phyloP scores from a whole-genome alignment of 2,888 invertebrate genomes.

The Caenorhabditis doughertyi region DNA sequence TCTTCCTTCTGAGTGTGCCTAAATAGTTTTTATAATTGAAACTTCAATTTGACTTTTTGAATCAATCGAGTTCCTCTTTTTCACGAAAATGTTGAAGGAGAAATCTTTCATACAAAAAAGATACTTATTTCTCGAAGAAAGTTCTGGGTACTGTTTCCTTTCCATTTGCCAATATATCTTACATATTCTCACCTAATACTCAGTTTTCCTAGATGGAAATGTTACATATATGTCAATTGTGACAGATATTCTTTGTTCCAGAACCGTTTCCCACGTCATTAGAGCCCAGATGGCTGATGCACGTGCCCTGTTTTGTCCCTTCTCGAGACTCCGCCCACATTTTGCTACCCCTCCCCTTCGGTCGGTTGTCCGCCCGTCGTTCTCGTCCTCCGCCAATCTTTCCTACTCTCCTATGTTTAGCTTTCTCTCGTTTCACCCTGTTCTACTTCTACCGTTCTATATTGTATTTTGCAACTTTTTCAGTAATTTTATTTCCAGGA shows the following conservation, averaged over 20 bases:
- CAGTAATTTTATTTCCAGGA: slow-evolving; percentile 27
- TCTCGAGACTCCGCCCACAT: slow-evolving; percentile 37
- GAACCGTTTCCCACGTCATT: slow-evolving; percentile 51
- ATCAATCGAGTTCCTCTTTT: too few species aligned
- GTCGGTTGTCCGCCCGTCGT: slow-evolving; percentile 46
- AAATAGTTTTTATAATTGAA: too few species aligned
- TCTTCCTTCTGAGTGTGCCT: too few species aligned
- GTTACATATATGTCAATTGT: not conserved
- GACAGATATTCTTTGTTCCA: slow-evolving; percentile 15
- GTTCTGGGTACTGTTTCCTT: too few species aligned
- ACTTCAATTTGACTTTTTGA: too few species aligned
- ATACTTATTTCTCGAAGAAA: too few species aligned
- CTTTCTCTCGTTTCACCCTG: slow-evolving; percentile 29
- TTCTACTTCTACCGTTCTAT: slow-evolving; percentile 25
- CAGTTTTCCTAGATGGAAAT: not conserved
- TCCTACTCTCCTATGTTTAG: slow-evolving; percentile 23
- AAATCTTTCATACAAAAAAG: too few species aligned
- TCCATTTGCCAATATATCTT: too few species aligned
- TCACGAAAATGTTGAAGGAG: too few species aligned
- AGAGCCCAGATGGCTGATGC: slow-evolving; percentile 50
- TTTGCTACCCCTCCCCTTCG: slow-evolving; percentile 47
- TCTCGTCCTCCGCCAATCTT: slow-evolving; percentile 39
- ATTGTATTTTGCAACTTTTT: not conserved
- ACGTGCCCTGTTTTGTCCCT: slow-evolving; percentile 31
- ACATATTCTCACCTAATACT: too few species aligned